A percentile compares a stretch with the other conserved stretches of the same genome.
phyloP scores from a whole-genome alignment of 2,888 invertebrate genomes.

The Pachydiplax longipennis region DNA sequence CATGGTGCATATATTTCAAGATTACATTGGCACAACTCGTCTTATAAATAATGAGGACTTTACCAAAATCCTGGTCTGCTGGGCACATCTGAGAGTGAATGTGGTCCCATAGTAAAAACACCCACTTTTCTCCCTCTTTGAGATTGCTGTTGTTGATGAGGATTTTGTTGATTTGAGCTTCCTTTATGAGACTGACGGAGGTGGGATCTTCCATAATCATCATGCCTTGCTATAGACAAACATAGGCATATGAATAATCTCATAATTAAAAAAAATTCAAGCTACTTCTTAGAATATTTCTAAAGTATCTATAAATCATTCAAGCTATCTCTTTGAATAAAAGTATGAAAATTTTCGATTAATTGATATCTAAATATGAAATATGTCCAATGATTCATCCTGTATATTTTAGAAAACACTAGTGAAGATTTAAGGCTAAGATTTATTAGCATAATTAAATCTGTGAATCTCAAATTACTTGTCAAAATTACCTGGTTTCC shows the following conservation, averaged over 20 bases:
- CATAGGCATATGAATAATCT: no score
- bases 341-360: no score
- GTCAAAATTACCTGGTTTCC: constrained; percentile 13
- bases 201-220: constrained; percentile 16
- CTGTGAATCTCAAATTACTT: no score
- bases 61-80: constrained; percentile 66
- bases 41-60: constrained; percentile 54
- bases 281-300: no score
- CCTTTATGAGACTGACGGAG: neutral
- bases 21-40: neutral
- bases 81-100: constrained; percentile 63
- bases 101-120: constrained; percentile 65
- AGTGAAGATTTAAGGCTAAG: no score
- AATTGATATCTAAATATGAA: no score
- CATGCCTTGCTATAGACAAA: neutral
- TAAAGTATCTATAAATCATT: no score
- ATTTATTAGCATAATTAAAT: no score
- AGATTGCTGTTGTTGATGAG: constrained; percentile 64
- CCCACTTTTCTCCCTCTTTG: constrained; percentile 61
- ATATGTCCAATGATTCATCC: neutral
- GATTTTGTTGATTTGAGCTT: constrained; percentile 55
- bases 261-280: no score
- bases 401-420: neutral
- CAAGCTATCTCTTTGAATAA: no score
- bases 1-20: no score